Evolutionary conservation across 2,888 invertebrate genomes (phyloP).

Genomic region (Luperina nickerlii): DNA sequence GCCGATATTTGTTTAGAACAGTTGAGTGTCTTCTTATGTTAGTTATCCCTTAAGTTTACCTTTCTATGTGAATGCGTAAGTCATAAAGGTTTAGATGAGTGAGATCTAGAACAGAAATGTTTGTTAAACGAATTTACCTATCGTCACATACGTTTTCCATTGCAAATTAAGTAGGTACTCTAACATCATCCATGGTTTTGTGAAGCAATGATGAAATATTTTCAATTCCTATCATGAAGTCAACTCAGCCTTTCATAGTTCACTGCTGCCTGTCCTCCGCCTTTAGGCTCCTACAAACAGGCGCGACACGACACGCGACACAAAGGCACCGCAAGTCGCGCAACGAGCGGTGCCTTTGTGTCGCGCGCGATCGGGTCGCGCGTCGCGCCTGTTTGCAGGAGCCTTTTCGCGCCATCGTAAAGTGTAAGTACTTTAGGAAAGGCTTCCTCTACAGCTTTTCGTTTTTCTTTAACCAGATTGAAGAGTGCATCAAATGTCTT

Average conservation of each 20-base stretch:
- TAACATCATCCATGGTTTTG: not conserved
- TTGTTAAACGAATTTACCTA: not conserved
- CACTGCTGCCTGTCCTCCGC: not conserved
- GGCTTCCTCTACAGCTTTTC: not conserved
- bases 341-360: too few relatives aligned
- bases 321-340: too few relatives aligned
- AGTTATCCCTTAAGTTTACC: constrained; percentile 35
- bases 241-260: too few relatives aligned
- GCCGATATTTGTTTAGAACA: constrained; percentile 34
- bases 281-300: too few relatives aligned
- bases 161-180: not conserved
- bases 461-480: not conserved
- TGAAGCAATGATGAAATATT: not conserved
- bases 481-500: not conserved
- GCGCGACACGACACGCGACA: too few relatives aligned
- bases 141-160: not conserved
- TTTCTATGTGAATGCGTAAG: constrained; percentile 21
- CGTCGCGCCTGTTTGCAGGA: too few relatives aligned
- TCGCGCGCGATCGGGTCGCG: too few relatives aligned
- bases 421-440: not conserved
- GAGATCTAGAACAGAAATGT: not conserved
- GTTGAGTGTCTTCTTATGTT: constrained; percentile 33
- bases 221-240: not conserved
- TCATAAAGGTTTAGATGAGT: constrained; percentile 3
- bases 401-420: too few relatives aligned